These are phyloP conservation scores for Osmerus eperlanus DNA, from an alignment of 2,113 vertebrate genomes.

Conservation along the genomic window DNA sequence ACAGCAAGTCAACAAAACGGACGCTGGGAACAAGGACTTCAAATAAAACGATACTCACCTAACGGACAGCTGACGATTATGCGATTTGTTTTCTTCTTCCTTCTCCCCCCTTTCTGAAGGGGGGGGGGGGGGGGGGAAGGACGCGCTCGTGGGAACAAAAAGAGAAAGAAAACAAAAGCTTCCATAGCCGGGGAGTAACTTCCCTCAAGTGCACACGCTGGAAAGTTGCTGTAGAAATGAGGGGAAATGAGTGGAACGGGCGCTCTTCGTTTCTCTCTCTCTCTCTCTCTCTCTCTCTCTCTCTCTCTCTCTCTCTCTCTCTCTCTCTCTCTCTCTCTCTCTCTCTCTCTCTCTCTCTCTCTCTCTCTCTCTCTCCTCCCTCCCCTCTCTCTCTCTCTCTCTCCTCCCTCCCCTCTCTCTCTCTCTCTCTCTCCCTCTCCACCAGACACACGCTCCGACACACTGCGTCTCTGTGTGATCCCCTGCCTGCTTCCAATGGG, in stretches of 20 bases:
- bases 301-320: background rate
- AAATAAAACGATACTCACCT: slow-evolving; percentile 50
- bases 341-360: slow-evolving; percentile 8
- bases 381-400: slow-evolving; percentile 1
- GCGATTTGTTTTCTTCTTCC: slow-evolving; percentile 1
- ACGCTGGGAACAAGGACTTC: background rate
- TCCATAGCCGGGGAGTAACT: slow-evolving; percentile 57
- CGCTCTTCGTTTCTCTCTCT: slow-evolving; percentile 25
- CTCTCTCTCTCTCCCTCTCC: slow-evolving; percentile 15
- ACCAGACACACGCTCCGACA: slow-evolving; percentile 35
- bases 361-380: slow-evolving; percentile 8
- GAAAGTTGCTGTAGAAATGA: slow-evolving; percentile 56
- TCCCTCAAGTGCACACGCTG: slow-evolving; percentile 52
- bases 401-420: slow-evolving; percentile 8
- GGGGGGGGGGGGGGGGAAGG: background rate
- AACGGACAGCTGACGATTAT: slow-evolving; percentile 31
- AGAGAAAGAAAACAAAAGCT: slow-evolving; percentile 23
- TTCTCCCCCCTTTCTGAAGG: too few relatives aligned
- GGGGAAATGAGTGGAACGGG: slow-evolving; percentile 51
- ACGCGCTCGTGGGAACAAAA: slow-evolving; percentile 45
- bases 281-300: slow-evolving; percentile 6
- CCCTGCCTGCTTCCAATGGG: slow-evolving; percentile 50
- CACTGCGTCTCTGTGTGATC: slow-evolving; percentile 44
- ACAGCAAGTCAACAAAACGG: background rate
- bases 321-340: slow-evolving; percentile 19